A percentile compares a stretch with the other conserved stretches of the same genome.
These are phyloP conservation scores for Lagocephalus sceleratus DNA, from an alignment of 2,797 vertebrate species.

Conservation along the genomic window DNA sequence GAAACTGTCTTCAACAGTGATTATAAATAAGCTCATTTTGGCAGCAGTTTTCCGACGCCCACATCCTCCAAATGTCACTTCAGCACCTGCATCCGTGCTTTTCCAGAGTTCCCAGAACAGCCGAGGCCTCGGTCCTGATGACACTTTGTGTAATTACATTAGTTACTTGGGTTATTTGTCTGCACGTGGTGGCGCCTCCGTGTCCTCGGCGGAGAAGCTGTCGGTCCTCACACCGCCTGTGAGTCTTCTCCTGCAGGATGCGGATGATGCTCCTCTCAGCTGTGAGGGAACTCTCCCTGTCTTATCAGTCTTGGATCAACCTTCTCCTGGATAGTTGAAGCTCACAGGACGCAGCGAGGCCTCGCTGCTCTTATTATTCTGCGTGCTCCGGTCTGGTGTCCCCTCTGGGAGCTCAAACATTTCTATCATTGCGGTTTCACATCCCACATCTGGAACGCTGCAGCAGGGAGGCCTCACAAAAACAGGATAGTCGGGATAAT, in stretches of 20 bases:
- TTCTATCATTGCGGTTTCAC: not conserved
- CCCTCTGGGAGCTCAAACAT: not conserved
- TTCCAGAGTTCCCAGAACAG: not conserved
- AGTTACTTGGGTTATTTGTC: too few relatives aligned
- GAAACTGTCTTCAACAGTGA: conserved; percentile 36
- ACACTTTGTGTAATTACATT: too few relatives aligned
- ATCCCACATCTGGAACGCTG: not conserved
- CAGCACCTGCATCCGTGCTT: conserved; percentile 12
- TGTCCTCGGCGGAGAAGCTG: too few relatives aligned
- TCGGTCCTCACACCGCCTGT: too few relatives aligned
- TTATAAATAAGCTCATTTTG: conserved; percentile 23
- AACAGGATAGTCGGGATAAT: too few relatives aligned
- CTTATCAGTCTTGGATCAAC: conserved; percentile 4
- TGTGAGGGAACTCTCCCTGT: conserved; percentile 22
- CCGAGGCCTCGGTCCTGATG: too few relatives aligned
- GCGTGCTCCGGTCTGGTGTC: not conserved
- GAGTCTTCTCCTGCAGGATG: not conserved
- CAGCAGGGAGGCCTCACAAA: too few relatives aligned
- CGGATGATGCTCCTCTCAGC: not conserved
- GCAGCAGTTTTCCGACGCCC: conserved; percentile 32
- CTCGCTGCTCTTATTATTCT: conserved; percentile 27
- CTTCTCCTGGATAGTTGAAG: conserved; percentile 11
- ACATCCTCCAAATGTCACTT: not conserved
- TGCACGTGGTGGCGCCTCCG: too few relatives aligned
- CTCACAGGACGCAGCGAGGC: conserved; percentile 18